Conservation (phyloP, 2,888 invertebrate genomes). For the Sphinx pinastri region DNA sequence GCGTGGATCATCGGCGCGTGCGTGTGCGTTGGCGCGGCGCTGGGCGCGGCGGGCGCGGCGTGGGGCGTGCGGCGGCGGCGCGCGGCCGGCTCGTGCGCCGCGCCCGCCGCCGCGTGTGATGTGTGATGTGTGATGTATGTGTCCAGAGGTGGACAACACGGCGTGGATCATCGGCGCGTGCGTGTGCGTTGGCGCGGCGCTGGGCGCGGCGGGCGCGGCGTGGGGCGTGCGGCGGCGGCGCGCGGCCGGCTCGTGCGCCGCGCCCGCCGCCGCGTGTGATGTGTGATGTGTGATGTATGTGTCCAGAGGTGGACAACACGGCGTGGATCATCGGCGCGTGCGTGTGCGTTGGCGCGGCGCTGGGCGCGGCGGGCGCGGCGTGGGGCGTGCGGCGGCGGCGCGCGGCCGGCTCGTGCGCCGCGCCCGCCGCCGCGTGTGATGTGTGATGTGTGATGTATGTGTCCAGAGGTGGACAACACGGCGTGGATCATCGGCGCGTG, state of each 20-base stretch:
- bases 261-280: conserved; percentile 84
- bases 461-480: conserved; percentile 93
- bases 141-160: conserved; percentile 93
- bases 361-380: conserved; percentile 86
- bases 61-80: conserved; percentile 73
- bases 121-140: conserved; percentile 33
- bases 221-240: conserved; percentile 73
- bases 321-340: conserved; percentile 91
- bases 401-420: conserved; percentile 83
- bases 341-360: conserved; percentile 85
- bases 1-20: conserved; percentile 91
- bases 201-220: conserved; percentile 86
- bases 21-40: conserved; percentile 85
- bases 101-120: conserved; percentile 84
- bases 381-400: conserved; percentile 73
- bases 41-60: conserved; percentile 86
- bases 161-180: conserved; percentile 91
- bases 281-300: conserved; percentile 33
- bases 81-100: conserved; percentile 83
- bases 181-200: conserved; percentile 85
- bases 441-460: conserved; percentile 32
- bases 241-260: conserved; percentile 83
- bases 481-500: conserved; percentile 91
- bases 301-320: conserved; percentile 93
- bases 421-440: conserved; percentile 84